phyloP scores from a whole-genome alignment of 2,888 invertebrate species.

The Marronus borbonicus region DNA sequence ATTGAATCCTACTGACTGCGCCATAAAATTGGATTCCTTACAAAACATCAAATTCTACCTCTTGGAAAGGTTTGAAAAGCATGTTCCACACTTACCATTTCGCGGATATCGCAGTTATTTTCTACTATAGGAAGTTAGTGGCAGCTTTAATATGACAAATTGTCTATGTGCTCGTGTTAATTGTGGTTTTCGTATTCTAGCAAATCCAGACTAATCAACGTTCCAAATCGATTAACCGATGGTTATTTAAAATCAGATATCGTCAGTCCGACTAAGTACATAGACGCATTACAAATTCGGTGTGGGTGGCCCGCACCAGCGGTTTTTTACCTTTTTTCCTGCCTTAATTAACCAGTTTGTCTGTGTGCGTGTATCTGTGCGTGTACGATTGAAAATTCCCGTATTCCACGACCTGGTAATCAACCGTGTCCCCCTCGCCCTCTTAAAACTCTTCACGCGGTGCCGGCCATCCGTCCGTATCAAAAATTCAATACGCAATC shows the following conservation, averaged over 20 bases:
- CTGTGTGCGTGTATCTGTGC: neutral
- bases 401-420: constrained; percentile 10
- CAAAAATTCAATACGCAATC: constrained; percentile 43
- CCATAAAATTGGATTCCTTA: no score
- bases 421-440: neutral
- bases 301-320: neutral
- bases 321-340: constrained; percentile 11
- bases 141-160: no score
- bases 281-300: constrained; percentile 16
- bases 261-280: neutral
- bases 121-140: no score
- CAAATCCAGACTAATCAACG: neutral
- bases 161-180: no score
- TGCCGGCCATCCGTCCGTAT: constrained; percentile 10
- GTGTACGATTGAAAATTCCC: constrained; percentile 17
- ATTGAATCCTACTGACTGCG: no score
- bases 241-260: neutral
- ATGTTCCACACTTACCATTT: no score
- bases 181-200: no score
- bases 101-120: no score
- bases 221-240: neutral
- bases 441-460: constrained; percentile 1
- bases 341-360: constrained; percentile 2
- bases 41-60: no score
- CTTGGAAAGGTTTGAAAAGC: no score